A percentile compares a stretch with the other conserved stretches of the same genome.
These are phyloP conservation scores for Lithosia quadra DNA, from an alignment of 2,888 invertebrate species.

Conservation along the genomic window DNA sequence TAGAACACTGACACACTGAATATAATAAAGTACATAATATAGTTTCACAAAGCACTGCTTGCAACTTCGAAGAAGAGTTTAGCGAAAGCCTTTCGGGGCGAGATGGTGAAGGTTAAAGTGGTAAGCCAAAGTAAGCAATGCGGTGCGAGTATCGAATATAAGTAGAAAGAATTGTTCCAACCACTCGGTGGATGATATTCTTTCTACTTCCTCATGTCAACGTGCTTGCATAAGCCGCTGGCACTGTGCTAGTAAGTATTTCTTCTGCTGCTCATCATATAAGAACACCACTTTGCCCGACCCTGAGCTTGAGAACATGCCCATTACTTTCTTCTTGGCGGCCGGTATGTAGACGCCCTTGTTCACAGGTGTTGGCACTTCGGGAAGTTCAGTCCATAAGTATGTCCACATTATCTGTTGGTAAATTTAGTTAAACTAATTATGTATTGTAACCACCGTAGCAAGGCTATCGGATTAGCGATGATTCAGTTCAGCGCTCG, in stretches of 20 bases:
- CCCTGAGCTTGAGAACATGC: conserved; percentile 89
- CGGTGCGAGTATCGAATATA: conserved; percentile 77
- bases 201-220: conserved; percentile 84
- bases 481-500: too few species aligned
- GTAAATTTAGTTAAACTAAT: background rate
- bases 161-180: conserved; percentile 81
- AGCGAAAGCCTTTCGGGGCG: conserved; percentile 72
- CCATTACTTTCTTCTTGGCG: conserved; percentile 87
- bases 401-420: conserved; percentile 91
- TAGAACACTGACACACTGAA: conserved; percentile 24
- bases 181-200: conserved; percentile 63
- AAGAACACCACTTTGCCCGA: conserved; percentile 87
- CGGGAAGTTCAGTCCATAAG: conserved; percentile 92
- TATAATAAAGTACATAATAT: conserved; percentile 20
- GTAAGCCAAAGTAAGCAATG: conserved; percentile 73
- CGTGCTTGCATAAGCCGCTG: conserved; percentile 73
- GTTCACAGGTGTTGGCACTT: conserved; percentile 88
- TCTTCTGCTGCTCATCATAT: conserved; percentile 80
- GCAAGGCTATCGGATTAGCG: too few species aligned
- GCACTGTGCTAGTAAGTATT: conserved; percentile 78
- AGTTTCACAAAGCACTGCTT: conserved; percentile 55
- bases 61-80: conserved; percentile 37
- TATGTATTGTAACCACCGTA: background rate
- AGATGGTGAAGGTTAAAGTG: conserved; percentile 80
- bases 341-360: conserved; percentile 90